phyloP scores from a whole-genome alignment of 2,113 vertebrate species.

The Panthera uncia region DNA sequence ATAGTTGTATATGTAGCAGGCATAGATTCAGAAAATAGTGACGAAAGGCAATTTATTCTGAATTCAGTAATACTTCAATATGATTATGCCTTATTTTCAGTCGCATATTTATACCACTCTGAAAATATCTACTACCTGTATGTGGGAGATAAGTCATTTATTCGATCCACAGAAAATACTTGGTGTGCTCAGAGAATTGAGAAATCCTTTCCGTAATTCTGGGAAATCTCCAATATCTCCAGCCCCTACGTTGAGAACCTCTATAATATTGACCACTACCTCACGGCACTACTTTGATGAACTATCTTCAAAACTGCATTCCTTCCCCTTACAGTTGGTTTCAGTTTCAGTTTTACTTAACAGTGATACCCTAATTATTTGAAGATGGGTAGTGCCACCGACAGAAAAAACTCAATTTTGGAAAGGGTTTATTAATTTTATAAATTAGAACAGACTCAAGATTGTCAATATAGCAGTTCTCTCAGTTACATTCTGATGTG shows the following conservation, averaged over 20 bases:
- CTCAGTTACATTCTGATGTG: not conserved
- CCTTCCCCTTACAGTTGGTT: not conserved
- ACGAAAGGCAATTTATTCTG: not conserved
- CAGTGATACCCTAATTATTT: not conserved
- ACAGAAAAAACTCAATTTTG: not conserved
- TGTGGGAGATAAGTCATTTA: not conserved
- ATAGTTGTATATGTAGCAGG: not conserved
- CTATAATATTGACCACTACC: not conserved
- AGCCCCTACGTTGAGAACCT: not conserved
- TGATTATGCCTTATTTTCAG: not conserved
- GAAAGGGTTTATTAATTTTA: constrained; percentile 2
- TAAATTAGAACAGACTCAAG: constrained; percentile 31
- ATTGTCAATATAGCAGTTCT: not conserved
- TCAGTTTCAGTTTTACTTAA: not conserved
- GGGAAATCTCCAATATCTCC: not conserved
- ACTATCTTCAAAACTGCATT: not conserved
- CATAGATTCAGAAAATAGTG: not conserved
- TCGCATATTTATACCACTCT: not conserved
- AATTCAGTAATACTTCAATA: not conserved
- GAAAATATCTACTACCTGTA: not conserved
- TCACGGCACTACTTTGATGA: not conserved
- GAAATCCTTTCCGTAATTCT: not conserved
- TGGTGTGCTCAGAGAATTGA: not conserved
- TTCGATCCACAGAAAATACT: not conserved
- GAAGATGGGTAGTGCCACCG: not conserved